These are phyloP conservation scores for Eulemur mongoz DNA, from an alignment of 2,797 vertebrate genomes.

Conservation along the genomic window DNA sequence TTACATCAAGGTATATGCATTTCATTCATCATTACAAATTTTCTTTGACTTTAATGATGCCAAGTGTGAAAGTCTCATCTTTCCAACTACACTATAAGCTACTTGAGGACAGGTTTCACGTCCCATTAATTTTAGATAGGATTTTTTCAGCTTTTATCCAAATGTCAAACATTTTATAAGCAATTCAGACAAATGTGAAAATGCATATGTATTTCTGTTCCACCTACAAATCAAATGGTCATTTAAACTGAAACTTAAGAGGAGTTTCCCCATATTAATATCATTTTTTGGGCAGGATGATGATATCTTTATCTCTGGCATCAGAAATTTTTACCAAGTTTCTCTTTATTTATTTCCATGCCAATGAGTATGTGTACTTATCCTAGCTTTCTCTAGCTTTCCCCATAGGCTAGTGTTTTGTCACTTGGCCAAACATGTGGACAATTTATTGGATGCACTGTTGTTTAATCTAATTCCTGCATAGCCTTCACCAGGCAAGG, in stretches of 20 bases:
- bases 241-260: conserved; percentile 18
- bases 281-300: not conserved
- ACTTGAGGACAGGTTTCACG: not conserved
- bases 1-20: not conserved
- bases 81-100: conserved; percentile 1
- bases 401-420: conserved; percentile 37
- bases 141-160: conserved; percentile 16
- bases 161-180: conserved; percentile 1
- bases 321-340: conserved; percentile 39
- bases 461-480: conserved; percentile 49
- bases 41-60: conserved; percentile 8
- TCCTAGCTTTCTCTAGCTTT: conserved; percentile 25
- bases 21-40: not conserved
- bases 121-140: not conserved
- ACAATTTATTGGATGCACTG: conserved; percentile 36
- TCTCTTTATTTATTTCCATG: conserved; percentile 31
- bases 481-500: conserved; percentile 43
- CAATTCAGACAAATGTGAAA: conserved; percentile 31
- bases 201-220: not conserved
- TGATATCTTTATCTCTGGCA: conserved; percentile 24
- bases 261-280: not conserved
- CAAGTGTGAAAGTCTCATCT: not conserved
- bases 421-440: conserved; percentile 51
- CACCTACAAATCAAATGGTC: conserved; percentile 15
- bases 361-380: not conserved